Conservation (phyloP, 2,888 invertebrate genomes). For the Drosophila lacicola region DNA sequence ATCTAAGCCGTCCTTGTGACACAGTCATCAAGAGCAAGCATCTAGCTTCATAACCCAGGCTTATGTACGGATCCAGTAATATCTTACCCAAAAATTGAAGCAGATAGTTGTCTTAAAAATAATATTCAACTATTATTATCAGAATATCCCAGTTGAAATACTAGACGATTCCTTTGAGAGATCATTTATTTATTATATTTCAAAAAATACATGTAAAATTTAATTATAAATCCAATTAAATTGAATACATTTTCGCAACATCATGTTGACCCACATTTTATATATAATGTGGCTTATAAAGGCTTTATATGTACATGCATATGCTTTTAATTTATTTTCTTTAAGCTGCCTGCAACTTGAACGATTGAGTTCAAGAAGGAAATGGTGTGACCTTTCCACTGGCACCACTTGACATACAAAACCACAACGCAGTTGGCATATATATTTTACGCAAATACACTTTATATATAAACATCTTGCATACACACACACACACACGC, state of each 20-base stretch:
- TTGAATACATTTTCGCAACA: neutral
- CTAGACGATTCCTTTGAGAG: neutral
- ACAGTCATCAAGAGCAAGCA: too few relatives aligned
- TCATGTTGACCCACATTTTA: slow-evolving; percentile 44
- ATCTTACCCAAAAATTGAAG: too few relatives aligned
- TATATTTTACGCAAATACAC: neutral
- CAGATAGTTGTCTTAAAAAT: too few relatives aligned
- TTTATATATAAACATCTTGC: neutral
- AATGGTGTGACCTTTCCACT: slow-evolving; percentile 44
- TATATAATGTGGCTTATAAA: slow-evolving; percentile 41
- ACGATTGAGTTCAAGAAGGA: slow-evolving; percentile 26
- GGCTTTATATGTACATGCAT: neutral
- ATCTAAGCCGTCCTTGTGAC: too few relatives aligned
- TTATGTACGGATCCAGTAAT: too few relatives aligned
- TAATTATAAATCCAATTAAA: slow-evolving; percentile 19
- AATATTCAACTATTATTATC: too few relatives aligned
- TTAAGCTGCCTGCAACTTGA: slow-evolving; percentile 49
- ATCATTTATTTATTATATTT: neutral
- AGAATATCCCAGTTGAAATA: too few relatives aligned
- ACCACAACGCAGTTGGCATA: slow-evolving; percentile 33
- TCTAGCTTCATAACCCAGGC: too few relatives aligned
- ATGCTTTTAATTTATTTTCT: slow-evolving; percentile 22
- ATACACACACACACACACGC: slow-evolving; percentile 10
- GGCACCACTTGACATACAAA: slow-evolving; percentile 55
- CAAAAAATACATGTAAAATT: neutral